Conservation (phyloP, 2,888 invertebrate genomes). For the Hetaerina titia region DNA sequence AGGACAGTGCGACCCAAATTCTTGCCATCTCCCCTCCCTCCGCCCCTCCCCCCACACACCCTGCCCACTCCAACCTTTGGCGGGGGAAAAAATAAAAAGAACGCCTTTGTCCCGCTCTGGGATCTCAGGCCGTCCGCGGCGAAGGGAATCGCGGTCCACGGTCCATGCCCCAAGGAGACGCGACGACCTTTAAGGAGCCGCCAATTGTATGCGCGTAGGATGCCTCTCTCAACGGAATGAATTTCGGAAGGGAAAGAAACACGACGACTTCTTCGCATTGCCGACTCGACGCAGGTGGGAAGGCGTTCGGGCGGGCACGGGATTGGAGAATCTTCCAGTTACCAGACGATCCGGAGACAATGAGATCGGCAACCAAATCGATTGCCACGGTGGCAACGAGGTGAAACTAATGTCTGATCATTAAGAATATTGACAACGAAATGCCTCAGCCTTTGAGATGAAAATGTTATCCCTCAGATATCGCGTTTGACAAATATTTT, state of each 20-base stretch:
- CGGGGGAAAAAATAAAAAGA: neutral
- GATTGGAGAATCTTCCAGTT: neutral
- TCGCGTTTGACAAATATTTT: too few species aligned
- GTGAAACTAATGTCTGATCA: neutral
- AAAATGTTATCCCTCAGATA: too few species aligned
- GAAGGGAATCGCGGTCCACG: neutral
- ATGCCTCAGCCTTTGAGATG: too few species aligned
- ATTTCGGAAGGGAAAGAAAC: neutral
- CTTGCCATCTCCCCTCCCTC: neutral
- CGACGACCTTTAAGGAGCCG: slow-evolving; percentile 18
- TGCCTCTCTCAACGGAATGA: neutral
- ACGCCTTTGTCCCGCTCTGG: neutral
- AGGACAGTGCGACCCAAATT: slow-evolving; percentile 48
- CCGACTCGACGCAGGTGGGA: neutral
- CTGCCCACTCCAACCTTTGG: neutral
- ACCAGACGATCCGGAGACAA: neutral
- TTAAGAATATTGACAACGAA: neutral
- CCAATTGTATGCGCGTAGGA: neutral
- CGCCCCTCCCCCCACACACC: neutral
- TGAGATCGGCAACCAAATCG: neutral
- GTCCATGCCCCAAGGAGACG: slow-evolving; percentile 32
- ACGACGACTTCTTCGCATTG: neutral
- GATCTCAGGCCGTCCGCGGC: neutral
- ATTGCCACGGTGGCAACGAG: neutral
- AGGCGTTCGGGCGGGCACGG: neutral